phyloP scores from a whole-genome alignment of 2,797 vertebrate species.

The Nyctalus aviator region DNA sequence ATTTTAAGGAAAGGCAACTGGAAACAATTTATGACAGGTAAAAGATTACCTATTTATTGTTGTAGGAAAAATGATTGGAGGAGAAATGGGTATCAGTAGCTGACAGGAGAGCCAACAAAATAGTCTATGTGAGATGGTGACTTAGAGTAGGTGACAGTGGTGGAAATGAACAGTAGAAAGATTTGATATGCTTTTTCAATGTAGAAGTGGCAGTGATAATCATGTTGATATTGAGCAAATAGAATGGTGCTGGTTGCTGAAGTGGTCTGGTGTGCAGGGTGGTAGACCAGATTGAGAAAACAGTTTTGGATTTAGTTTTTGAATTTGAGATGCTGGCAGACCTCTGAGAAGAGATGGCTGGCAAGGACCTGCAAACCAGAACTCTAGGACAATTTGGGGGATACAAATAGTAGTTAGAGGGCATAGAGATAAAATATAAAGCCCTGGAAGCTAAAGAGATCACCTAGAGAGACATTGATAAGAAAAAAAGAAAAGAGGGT shows the following conservation, averaged over 20 bases:
- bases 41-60: background rate
- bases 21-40: background rate
- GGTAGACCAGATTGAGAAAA: accelerated
- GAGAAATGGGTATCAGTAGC: background rate
- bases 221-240: background rate
- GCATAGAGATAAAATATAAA: background rate
- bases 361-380: background rate
- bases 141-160: background rate
- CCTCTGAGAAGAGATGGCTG: background rate
- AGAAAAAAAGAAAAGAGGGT: background rate
- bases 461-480: background rate
- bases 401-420: background rate
- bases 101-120: background rate
- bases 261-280: background rate
- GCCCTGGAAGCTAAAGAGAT: background rate
- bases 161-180: background rate
- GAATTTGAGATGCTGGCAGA: background rate
- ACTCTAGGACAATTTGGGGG: background rate
- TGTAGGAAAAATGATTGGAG: background rate
- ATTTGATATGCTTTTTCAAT: background rate
- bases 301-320: background rate
- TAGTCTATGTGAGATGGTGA: background rate
- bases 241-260: background rate
- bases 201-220: background rate
- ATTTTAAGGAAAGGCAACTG: background rate